phyloP scores from a whole-genome alignment of 2,797 vertebrate genomes.

The Chrysocyon brachyurus region DNA sequence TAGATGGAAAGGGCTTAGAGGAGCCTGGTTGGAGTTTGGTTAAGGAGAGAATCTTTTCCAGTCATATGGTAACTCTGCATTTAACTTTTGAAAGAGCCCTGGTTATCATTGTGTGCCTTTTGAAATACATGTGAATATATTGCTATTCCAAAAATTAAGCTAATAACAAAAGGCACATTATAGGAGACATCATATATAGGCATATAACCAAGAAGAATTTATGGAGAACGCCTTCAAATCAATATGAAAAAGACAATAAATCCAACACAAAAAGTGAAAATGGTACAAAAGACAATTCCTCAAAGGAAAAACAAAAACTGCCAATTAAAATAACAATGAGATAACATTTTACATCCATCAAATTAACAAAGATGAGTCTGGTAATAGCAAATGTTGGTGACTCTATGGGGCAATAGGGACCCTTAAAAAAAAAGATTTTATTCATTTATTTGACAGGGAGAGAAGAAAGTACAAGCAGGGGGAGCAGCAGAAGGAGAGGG shows the following conservation, averaged over 20 bases:
- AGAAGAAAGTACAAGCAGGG: background rate
- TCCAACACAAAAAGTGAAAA: background rate
- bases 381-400: background rate
- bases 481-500: background rate
- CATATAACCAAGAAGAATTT: background rate
- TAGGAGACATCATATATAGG: background rate
- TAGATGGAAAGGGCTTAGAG: background rate
- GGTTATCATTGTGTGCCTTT: background rate
- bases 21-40: background rate
- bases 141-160: background rate
- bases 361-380: background rate
- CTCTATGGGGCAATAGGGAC: background rate
- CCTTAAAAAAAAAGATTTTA: background rate
- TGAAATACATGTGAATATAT: background rate
- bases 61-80: background rate
- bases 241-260: background rate
- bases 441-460: background rate
- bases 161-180: background rate
- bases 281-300: background rate
- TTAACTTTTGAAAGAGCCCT: background rate
- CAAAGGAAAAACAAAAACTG: constrained; percentile 4
- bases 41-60: background rate
- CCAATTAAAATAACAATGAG: background rate
- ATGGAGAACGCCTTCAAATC: background rate
- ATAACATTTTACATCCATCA: background rate